These are phyloP conservation scores for Acheta domesticus DNA, from an alignment of 2,888 invertebrate species.

Conservation along the genomic window DNA sequence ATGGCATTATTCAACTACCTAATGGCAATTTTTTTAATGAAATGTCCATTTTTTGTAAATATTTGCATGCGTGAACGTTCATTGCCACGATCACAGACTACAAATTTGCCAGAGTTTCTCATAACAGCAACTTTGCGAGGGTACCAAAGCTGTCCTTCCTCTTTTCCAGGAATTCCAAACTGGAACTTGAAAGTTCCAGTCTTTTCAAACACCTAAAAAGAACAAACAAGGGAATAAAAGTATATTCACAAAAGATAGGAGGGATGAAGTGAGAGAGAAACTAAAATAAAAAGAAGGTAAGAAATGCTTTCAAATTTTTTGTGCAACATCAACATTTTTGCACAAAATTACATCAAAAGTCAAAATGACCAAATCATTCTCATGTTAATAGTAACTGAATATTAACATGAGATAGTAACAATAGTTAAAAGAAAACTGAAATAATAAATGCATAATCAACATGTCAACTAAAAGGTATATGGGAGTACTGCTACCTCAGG, in stretches of 20 bases:
- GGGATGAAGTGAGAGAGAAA: too few species aligned
- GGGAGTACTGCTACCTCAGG: too few species aligned
- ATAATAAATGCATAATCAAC: neutral
- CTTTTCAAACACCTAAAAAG: constrained; percentile 82
- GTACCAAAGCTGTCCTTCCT: constrained; percentile 96
- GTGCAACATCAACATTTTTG: too few species aligned
- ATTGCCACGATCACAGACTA: constrained; percentile 96
- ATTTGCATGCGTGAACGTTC: constrained; percentile 97
- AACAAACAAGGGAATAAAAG: constrained; percentile 28
- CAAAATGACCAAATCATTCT: too few species aligned
- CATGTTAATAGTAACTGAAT: too few species aligned
- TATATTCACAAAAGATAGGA: constrained; percentile 19
- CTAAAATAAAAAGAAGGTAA: too few species aligned
- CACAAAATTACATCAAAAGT: too few species aligned
- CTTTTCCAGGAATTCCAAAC: constrained; percentile 92
- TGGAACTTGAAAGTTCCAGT: constrained; percentile 89
- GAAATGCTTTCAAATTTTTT: too few species aligned
- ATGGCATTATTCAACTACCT: constrained; percentile 43
- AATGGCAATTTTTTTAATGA: constrained; percentile 88
- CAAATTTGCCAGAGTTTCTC: constrained; percentile 81
- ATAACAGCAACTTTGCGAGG: constrained; percentile 93
- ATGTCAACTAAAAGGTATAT: too few species aligned
- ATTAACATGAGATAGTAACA: too few species aligned
- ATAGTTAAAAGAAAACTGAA: neutral
- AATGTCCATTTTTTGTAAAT: constrained; percentile 92